Evolutionary conservation across 2,797 vertebrate species (phyloP).

Genomic region (Strix occidentalis): DNA sequence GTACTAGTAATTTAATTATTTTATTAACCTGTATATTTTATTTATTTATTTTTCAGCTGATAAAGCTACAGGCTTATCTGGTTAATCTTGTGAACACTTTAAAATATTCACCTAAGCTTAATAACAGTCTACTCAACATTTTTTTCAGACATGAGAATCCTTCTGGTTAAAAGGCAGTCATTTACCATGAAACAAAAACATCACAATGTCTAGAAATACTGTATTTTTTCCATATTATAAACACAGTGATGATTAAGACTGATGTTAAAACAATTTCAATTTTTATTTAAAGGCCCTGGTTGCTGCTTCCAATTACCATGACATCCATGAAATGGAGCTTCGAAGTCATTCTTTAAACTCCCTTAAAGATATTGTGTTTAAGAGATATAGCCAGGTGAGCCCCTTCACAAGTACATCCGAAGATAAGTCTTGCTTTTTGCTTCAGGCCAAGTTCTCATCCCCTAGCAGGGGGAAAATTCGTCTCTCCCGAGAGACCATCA

Average conservation of each 20-base stretch:
- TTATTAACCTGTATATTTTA: neutral
- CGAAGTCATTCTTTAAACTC: constrained; percentile 84
- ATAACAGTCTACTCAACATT: neutral
- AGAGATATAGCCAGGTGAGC: constrained; percentile 85
- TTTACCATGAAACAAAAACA: neutral
- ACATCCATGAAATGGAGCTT: constrained; percentile 86
- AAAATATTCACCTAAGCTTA: neutral
- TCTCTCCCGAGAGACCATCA: neutral
- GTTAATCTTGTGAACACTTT: neutral
- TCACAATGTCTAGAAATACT: neutral
- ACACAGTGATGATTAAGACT: neutral
- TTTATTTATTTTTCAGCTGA: neutral
- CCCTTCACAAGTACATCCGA: neutral
- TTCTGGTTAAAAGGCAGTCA: neutral
- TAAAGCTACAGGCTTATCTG: neutral
- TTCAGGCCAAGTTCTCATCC: constrained; percentile 36
- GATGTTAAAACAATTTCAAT: constrained; percentile 17
- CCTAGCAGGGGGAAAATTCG: neutral
- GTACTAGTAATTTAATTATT: neutral
- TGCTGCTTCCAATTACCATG: constrained; percentile 78
- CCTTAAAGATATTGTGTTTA: constrained; percentile 88
- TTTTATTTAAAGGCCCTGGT: constrained; percentile 84
- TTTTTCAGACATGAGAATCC: neutral
- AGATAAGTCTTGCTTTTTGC: constrained; percentile 33
- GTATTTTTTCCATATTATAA: neutral